Percentiles rank a stretch among this genome's conserved stretches.
Evolutionary conservation across 2,888 invertebrate genomes (phyloP).

Genomic region (Drosophila recens): DNA sequence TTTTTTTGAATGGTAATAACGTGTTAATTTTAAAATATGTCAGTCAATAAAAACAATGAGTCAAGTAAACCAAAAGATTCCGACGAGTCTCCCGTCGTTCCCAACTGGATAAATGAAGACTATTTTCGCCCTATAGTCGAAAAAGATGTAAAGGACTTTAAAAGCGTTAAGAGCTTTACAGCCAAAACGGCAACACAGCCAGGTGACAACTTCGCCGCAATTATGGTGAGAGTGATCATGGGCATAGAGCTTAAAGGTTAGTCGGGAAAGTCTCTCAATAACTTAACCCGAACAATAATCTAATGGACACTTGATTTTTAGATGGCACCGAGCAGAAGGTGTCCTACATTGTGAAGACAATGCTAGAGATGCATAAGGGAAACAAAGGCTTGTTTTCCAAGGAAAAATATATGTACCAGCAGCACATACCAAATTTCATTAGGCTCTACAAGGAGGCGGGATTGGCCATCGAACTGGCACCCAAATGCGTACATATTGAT

Average conservation of each 20-base stretch:
- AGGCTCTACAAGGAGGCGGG: constrained; percentile 73
- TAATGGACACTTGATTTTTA: constrained; percentile 3
- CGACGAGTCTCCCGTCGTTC: constrained; percentile 68
- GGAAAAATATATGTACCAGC: constrained; percentile 76
- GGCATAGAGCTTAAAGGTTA: constrained; percentile 73
- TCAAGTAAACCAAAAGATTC: constrained; percentile 51
- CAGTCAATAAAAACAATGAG: constrained; percentile 13
- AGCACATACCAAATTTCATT: constrained; percentile 69
- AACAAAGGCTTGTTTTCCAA: constrained; percentile 77
- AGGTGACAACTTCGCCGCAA: constrained; percentile 82
- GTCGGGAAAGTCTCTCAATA: not conserved
- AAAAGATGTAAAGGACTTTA: constrained; percentile 60
- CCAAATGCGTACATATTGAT: constrained; percentile 69
- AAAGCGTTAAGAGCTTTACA: constrained; percentile 57
- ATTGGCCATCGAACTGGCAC: constrained; percentile 64
- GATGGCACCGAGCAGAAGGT: constrained; percentile 57
- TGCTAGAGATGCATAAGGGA: constrained; percentile 53
- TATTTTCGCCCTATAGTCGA: constrained; percentile 71
- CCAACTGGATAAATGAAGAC: constrained; percentile 74
- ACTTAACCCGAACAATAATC: not conserved
- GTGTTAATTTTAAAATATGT: constrained; percentile 34
- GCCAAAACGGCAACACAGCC: constrained; percentile 76
- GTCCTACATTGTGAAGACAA: constrained; percentile 80
- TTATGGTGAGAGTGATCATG: constrained; percentile 77
- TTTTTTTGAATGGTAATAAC: too few relatives aligned